A percentile compares a stretch with the other conserved stretches of the same genome.
Evolutionary conservation across 2,113 vertebrate species (phyloP).

Genomic region (Rhea pennata): DNA sequence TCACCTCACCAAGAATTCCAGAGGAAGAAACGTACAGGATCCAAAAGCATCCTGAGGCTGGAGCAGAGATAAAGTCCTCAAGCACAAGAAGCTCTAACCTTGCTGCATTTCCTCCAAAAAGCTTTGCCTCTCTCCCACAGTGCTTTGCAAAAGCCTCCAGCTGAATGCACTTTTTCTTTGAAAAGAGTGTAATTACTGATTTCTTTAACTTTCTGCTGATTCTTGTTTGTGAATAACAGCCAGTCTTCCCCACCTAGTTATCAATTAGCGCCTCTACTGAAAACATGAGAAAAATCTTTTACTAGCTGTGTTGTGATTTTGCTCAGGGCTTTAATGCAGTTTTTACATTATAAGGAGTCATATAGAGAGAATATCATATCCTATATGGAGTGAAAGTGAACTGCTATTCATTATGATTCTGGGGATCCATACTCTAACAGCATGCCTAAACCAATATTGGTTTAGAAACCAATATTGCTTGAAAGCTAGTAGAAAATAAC

Average conservation of each 20-base stretch:
- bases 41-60: fast-evolving
- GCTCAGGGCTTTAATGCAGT: neutral
- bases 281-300: neutral
- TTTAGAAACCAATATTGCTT: neutral
- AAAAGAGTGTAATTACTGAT: neutral
- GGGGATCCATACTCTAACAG: neutral
- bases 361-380: neutral
- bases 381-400: neutral
- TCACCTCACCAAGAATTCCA: neutral
- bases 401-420: neutral
- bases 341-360: neutral
- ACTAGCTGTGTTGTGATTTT: neutral
- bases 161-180: neutral
- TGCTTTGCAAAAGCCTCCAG: neutral
- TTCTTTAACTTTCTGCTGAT: neutral
- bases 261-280: neutral
- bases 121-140: neutral
- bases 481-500: neutral
- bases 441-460: neutral
- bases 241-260: neutral
- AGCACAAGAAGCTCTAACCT: fast-evolving
- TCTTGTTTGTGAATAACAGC: neutral
- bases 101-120: neutral
- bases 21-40: neutral
- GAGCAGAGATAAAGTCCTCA: fast-evolving